Evolutionary conservation across 2,113 vertebrate species (phyloP).

Genomic region (Hyla sarda): DNA sequence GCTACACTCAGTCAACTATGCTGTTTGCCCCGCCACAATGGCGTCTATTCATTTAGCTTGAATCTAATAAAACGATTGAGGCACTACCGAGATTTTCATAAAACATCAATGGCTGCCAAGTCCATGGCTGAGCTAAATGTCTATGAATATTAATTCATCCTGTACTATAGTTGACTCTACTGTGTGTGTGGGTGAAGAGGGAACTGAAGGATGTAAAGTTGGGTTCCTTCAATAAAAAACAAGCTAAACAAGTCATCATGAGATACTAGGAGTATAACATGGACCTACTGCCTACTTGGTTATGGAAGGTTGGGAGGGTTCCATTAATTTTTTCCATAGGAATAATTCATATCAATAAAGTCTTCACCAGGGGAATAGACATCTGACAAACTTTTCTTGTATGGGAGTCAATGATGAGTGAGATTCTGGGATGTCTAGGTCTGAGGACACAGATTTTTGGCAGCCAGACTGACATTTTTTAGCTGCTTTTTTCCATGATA

Average conservation of each 20-base stretch:
- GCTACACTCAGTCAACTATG: not conserved
- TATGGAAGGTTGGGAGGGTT: not conserved
- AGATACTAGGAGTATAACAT: not conserved
- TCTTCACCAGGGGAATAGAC: not conserved
- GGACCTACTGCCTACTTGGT: not conserved
- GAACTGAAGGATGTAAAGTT: not conserved
- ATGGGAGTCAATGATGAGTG: not conserved
- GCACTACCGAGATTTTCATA: not conserved
- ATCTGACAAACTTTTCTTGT: not conserved
- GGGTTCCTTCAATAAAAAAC: not conserved
- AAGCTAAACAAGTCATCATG: not conserved
- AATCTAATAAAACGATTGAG: not conserved
- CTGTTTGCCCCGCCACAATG: not conserved
- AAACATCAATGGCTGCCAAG: not conserved
- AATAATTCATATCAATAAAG: not conserved
- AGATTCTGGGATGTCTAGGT: not conserved
- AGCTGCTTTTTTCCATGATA: constrained; percentile 11
- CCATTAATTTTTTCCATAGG: not conserved
- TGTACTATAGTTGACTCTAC: not conserved
- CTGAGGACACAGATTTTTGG: not conserved
- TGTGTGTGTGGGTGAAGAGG: not conserved
- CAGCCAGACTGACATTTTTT: constrained; percentile 5
- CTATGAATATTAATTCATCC: constrained; percentile 5
- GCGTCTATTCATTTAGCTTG: not conserved
- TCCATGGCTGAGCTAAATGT: not conserved